A percentile compares a stretch with the other conserved stretches of the same genome.
phyloP scores from a whole-genome alignment of 1,140 invertebrate species.

The Palaemon carinicauda region DNA sequence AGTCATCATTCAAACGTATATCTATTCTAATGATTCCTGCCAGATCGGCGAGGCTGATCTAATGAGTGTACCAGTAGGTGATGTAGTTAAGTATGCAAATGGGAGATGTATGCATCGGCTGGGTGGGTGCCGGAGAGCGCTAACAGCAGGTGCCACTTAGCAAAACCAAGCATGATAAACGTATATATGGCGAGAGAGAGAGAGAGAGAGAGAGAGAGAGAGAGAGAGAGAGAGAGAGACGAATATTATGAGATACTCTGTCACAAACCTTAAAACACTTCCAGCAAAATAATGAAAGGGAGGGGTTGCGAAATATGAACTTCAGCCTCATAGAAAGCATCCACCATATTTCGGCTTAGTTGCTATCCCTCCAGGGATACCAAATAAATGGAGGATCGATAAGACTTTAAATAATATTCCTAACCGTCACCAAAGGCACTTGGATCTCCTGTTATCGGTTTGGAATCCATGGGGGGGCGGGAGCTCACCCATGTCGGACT shows the following conservation, averaged over 20 bases:
- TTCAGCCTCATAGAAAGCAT: not conserved
- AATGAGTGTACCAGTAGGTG: constrained; percentile 49
- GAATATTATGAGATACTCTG: too few species aligned
- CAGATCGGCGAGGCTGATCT: constrained; percentile 52
- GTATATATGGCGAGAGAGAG: too few species aligned
- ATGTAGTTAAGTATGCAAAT: constrained; percentile 57
- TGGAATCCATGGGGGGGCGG: constrained; percentile 32
- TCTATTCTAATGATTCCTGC: constrained; percentile 48
- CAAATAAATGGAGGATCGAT: not conserved
- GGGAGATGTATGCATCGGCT: constrained; percentile 31
- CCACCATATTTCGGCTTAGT: not conserved
- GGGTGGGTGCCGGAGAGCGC: constrained; percentile 23
- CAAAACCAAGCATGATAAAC: not conserved
- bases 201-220: too few species aligned
- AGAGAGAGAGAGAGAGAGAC: too few species aligned
- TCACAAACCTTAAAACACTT: not conserved
- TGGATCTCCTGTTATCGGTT: constrained; percentile 51
- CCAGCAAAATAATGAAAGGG: not conserved
- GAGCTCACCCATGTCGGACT: constrained; percentile 37
- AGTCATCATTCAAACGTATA: constrained; percentile 41
- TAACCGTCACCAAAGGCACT: constrained; percentile 29
- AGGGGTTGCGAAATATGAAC: not conserved
- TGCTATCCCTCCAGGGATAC: not conserved
- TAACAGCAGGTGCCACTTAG: constrained; percentile 21
- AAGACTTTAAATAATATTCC: constrained; percentile 15